Percentiles rank a stretch among this genome's conserved stretches.
Conservation (phyloP, 2,797 vertebrate genomes). For the Luscinia megarhynchos region DNA sequence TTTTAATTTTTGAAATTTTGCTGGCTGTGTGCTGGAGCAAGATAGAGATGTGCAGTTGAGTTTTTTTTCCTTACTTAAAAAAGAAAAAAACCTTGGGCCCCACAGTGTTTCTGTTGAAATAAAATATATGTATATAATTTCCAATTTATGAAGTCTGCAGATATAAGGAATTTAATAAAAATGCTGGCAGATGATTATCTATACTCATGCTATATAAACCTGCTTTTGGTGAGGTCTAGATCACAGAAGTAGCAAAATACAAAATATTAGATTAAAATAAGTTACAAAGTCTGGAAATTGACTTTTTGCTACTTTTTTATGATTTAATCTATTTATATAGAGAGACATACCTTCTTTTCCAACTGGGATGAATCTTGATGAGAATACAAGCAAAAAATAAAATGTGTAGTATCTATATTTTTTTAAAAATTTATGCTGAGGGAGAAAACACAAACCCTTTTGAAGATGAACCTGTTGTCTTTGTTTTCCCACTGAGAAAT, state of each 20-base stretch:
- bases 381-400: not conserved
- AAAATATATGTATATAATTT: not conserved
- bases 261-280: not conserved
- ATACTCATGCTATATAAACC: not conserved
- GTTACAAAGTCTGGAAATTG: slow-evolving; percentile 4
- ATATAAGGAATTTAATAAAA: slow-evolving; percentile 23
- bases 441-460: not conserved
- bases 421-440: not conserved
- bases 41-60: too few species aligned
- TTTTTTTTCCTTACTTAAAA: not conserved
- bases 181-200: slow-evolving; percentile 2
- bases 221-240: not conserved
- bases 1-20: too few species aligned
- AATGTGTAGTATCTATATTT: not conserved
- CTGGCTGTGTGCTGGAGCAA: too few species aligned
- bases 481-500: not conserved
- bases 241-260: not conserved
- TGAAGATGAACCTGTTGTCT: not conserved
- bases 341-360: not conserved
- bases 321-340: not conserved
- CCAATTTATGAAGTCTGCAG: not conserved
- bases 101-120: not conserved
- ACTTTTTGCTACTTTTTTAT: slow-evolving; percentile 10
- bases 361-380: not conserved
- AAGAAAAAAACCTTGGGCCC: too few species aligned